A percentile compares a stretch with the other conserved stretches of the same genome.
These are phyloP conservation scores for Eristalis arbustorum DNA, from an alignment of 2,888 invertebrate genomes.

Conservation along the genomic window DNA sequence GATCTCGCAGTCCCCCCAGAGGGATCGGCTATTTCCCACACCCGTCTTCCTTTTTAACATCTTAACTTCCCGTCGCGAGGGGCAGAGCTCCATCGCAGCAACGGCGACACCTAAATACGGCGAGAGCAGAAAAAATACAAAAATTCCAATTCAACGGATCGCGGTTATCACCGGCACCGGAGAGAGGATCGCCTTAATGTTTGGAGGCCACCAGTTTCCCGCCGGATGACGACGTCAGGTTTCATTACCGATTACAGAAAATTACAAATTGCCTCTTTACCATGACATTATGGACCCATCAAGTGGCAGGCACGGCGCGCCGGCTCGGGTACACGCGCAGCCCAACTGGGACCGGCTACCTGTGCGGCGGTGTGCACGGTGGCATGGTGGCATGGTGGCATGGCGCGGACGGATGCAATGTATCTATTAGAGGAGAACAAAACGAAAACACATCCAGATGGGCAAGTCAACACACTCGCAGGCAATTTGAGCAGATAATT, in stretches of 20 bases:
- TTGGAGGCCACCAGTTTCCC: constrained; percentile 4
- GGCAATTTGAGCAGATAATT: constrained; percentile 51
- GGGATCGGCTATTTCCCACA: constrained; percentile 28
- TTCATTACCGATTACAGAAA: constrained; percentile 66
- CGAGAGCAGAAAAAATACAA: not conserved
- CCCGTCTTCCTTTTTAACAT: constrained; percentile 52
- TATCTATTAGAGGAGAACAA: constrained; percentile 10
- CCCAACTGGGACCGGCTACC: constrained; percentile 32
- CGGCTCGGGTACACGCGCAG: not conserved
- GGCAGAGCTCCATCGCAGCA: constrained; percentile 1
- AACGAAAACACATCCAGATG: constrained; percentile 17
- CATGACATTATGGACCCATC: constrained; percentile 67
- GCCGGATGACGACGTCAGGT: constrained; percentile 36
- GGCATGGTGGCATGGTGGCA: not conserved
- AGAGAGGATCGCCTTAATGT: constrained; percentile 44
- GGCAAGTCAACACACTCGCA: constrained; percentile 50
- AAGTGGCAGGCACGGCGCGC: constrained; percentile 10
- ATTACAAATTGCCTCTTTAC: constrained; percentile 69
- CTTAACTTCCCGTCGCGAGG: constrained; percentile 52
- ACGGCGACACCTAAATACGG: constrained; percentile 26
- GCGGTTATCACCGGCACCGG: constrained; percentile 9
- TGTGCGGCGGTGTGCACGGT: constrained; percentile 13
- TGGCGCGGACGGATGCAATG: constrained; percentile 4
- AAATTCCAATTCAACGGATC: constrained; percentile 6
- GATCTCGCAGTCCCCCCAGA: constrained; percentile 30